Percentiles rank a stretch among this genome's conserved stretches.
Evolutionary conservation across 2,888 invertebrate species (phyloP).

Genomic region (Caenorhabditis sp.): DNA sequence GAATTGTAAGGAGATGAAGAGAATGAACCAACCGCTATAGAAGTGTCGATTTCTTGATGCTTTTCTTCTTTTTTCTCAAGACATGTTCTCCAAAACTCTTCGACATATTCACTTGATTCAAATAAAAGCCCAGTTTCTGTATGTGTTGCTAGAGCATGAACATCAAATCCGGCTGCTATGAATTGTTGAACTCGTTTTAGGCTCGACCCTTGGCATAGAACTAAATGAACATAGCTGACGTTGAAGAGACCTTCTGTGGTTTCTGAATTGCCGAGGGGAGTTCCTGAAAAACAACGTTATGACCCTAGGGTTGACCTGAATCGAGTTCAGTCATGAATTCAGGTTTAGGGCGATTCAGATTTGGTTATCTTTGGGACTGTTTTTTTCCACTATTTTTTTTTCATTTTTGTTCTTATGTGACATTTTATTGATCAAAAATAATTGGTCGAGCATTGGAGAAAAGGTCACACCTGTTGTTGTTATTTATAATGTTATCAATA

Average conservation of each 20-base stretch:
- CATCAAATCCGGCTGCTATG: constrained; percentile 16
- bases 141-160: constrained; percentile 22
- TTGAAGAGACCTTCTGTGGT: not conserved
- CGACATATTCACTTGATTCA: constrained; percentile 13
- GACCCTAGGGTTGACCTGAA: no score
- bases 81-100: not conserved
- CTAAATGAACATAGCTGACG: constrained; percentile 18
- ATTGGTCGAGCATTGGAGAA: no score
- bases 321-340: no score
- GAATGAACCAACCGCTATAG: no score
- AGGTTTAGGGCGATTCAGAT: no score
- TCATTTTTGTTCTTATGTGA: no score
- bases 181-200: constrained; percentile 3
- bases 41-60: not conserved
- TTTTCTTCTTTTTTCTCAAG: constrained; percentile 1
- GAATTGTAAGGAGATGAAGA: no score
- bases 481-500: no score
- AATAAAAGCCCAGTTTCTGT: constrained; percentile 4
- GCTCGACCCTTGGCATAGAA: constrained; percentile 5
- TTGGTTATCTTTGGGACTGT: no score
- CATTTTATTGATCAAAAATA: no score
- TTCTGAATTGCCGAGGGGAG: constrained; percentile 17
- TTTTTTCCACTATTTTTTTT: no score
- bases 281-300: constrained; percentile 3
- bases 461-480: no score